phyloP scores from a whole-genome alignment of 35 echinoderm and acorn worm species.

The Strongylocentrotus purpuratus region DNA sequence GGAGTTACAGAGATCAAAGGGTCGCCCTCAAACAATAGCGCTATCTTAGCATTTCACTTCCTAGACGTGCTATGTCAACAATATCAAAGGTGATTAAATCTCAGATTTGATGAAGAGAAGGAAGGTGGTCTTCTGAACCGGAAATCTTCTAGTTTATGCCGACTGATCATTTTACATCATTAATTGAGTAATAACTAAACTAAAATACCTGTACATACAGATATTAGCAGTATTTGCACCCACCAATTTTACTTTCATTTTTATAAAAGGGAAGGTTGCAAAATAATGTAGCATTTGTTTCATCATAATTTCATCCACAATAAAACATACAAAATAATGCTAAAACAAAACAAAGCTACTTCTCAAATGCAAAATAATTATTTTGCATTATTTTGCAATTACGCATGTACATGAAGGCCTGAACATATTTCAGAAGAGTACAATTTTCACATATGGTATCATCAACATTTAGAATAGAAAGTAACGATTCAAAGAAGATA shows the following conservation, averaged over 20 bases:
- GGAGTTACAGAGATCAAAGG: background rate
- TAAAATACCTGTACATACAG: background rate
- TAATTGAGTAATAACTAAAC: conserved; percentile 39
- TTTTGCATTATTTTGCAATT: too few relatives aligned
- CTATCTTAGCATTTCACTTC: background rate
- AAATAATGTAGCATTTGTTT: background rate
- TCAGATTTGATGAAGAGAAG: background rate
- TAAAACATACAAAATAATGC: too few relatives aligned
- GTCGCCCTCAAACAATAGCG: conserved; percentile 16
- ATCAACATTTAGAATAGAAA: too few relatives aligned
- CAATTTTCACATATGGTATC: too few relatives aligned
- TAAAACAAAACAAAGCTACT: too few relatives aligned
- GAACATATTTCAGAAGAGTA: too few relatives aligned
- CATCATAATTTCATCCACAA: too few relatives aligned
- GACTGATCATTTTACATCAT: conserved; percentile 21
- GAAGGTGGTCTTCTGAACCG: background rate
- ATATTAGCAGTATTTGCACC: background rate
- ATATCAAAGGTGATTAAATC: conserved; percentile 12
- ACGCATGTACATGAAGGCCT: too few relatives aligned
- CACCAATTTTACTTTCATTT: background rate
- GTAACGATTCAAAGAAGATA: too few relatives aligned
- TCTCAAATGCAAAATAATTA: too few relatives aligned
- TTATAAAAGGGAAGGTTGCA: background rate
- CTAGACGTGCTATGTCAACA: conserved; percentile 9
- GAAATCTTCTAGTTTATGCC: conserved; percentile 21